Evolutionary conservation across 2,113 vertebrate species (phyloP), one percentile per base, ranked within the genome.

Genomic region (Laticauda laticaudata): DNA sequence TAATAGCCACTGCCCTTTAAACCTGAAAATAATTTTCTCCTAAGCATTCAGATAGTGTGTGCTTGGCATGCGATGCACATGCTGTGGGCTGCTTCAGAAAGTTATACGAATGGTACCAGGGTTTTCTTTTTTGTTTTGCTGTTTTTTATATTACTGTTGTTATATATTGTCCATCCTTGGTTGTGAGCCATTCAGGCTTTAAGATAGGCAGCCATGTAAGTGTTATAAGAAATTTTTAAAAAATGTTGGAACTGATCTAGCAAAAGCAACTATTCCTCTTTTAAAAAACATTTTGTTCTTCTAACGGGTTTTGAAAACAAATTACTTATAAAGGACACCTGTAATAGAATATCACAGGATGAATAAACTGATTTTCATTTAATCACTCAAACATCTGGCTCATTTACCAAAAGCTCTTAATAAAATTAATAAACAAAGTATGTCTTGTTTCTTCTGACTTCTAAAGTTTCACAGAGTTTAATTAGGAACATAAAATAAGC

Each of bases 331-430:
- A 0, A 5, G 55, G 86, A 91, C 57, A 92, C 64, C 3, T 94
- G 86, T 87, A 95, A 89, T 54, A 94, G 51, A 93, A 88, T 90
- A 88, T n/a, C 55, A 91, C 21, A 88, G 2, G 88, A 29, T 89
- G 94, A 95, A 94, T 91, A 94, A 94, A 59, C 48, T 91, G 54
- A 14, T 92, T 85, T 57, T 92, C 55, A 93, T 87, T 93, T 91
- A 51, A 90, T 81, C 0, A 0, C 55, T 89, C 1, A 93, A 91
- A 94, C 94, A 95, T 51, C 59, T 12, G 2, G 90, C 93, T 56
- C 29, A 12, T 57, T 94, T 95, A 81, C 56, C 59, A 95, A 91
- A 6, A 86, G 92, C 87, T 75, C 56, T 89, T 88, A 91, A 7
- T 81, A 92, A 94, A 94, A 88, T 92, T 89, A 89, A 93, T 24